phyloP scores from a whole-genome alignment of 2,113 vertebrate genomes.

The Strigops habroptila region DNA sequence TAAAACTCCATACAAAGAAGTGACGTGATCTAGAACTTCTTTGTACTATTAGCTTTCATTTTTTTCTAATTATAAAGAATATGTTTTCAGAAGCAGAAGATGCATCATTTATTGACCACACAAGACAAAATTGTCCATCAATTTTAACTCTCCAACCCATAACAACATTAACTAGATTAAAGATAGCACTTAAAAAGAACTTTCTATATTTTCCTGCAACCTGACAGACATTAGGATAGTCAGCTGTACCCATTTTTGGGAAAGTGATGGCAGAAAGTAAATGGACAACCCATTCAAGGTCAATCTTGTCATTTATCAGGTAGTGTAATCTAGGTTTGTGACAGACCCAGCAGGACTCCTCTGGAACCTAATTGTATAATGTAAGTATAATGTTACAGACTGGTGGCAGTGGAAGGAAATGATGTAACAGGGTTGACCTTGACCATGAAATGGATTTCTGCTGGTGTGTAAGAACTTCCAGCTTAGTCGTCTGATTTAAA shows the following conservation, averaged over 20 bases:
- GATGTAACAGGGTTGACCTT: neutral
- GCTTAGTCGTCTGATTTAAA: neutral
- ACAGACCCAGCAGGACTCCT: neutral
- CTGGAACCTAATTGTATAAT: neutral
- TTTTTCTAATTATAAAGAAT: neutral
- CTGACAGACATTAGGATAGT: neutral
- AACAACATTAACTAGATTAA: neutral
- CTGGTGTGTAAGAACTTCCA: neutral
- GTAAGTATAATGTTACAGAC: neutral
- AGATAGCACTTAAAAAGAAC: neutral
- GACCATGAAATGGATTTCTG: neutral
- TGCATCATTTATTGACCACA: neutral
- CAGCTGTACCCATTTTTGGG: neutral
- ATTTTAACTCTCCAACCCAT: neutral
- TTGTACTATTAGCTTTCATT: neutral
- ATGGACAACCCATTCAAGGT: neutral
- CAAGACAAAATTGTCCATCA: neutral
- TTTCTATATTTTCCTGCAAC: neutral
- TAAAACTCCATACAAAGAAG: neutral
- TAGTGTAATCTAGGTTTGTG: neutral
- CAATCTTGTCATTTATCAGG: neutral
- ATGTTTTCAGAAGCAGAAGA: neutral
- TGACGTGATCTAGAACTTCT: neutral
- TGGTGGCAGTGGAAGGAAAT: neutral
- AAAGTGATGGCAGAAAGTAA: neutral